These are phyloP conservation scores for Chaenogobius annularis DNA, from an alignment of 2,113 vertebrate genomes.

Conservation along the genomic window DNA sequence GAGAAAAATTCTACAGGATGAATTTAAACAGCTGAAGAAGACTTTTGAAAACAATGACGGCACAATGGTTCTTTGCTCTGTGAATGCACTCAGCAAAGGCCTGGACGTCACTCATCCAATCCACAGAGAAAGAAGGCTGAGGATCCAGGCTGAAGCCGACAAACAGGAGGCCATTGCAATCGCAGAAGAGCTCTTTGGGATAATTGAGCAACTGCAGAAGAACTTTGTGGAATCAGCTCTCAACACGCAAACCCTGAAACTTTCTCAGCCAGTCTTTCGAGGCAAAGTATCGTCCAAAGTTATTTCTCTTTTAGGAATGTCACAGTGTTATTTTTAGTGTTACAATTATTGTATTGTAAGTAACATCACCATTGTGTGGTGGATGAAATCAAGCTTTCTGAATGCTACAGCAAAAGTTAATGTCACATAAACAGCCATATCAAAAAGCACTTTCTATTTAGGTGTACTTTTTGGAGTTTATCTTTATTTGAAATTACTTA, in stretches of 20 bases:
- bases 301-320: no score
- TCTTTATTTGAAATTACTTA: no score
- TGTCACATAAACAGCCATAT: no score
- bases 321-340: no score
- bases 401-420: no score
- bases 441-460: no score
- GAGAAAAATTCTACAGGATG: neutral
- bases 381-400: no score
- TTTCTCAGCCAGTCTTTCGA: neutral
- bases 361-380: no score
- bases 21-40: neutral
- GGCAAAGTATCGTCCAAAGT: neutral
- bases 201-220: neutral
- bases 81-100: neutral
- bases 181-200: neutral
- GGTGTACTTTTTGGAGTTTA: no score
- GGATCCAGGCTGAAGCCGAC: neutral
- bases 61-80: neutral
- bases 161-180: neutral
- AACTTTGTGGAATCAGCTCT: neutral
- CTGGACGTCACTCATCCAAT: neutral
- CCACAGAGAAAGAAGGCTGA: neutral
- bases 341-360: no score
- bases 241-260: neutral
- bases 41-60: neutral